Evolutionary conservation across 2,888 invertebrate genomes (phyloP).

Genomic region (Melinaea marsaeus): DNA sequence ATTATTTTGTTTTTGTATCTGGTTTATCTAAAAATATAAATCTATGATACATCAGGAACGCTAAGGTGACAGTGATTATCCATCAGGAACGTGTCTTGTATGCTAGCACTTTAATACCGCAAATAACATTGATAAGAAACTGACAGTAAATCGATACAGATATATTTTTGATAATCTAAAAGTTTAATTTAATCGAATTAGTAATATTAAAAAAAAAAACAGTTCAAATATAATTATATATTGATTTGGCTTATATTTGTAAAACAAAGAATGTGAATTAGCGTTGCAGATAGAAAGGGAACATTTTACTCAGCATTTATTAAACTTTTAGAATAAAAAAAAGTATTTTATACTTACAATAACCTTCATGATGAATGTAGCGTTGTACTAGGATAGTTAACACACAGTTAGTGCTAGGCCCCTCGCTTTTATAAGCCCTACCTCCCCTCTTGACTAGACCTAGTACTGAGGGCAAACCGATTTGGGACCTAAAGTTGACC

Average conservation of each 20-base stretch:
- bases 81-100: too few relatives aligned
- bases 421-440: slow-evolving; percentile 36
- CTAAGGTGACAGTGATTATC: too few relatives aligned
- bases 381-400: slow-evolving; percentile 2
- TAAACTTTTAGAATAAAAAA: background rate
- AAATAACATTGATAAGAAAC: too few relatives aligned
- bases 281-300: background rate
- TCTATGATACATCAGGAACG: too few relatives aligned
- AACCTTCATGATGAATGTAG: slow-evolving; percentile 37
- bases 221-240: too few relatives aligned
- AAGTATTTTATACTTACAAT: slow-evolving; percentile 36
- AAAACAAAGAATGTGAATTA: background rate
- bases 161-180: too few relatives aligned
- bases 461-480: slow-evolving; percentile 15
- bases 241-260: background rate
- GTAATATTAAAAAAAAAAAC: too few relatives aligned
- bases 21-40: too few relatives aligned
- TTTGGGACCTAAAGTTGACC: slow-evolving; percentile 16
- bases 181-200: too few relatives aligned
- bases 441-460: slow-evolving; percentile 32
- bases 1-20: too few relatives aligned
- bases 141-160: too few relatives aligned
- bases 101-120: too few relatives aligned
- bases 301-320: background rate
- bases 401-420: slow-evolving; percentile 11